A percentile compares a stretch with the other conserved stretches of the same genome.
Conservation (phyloP, 2,888 invertebrate genomes). For the Limenitis camilla region DNA sequence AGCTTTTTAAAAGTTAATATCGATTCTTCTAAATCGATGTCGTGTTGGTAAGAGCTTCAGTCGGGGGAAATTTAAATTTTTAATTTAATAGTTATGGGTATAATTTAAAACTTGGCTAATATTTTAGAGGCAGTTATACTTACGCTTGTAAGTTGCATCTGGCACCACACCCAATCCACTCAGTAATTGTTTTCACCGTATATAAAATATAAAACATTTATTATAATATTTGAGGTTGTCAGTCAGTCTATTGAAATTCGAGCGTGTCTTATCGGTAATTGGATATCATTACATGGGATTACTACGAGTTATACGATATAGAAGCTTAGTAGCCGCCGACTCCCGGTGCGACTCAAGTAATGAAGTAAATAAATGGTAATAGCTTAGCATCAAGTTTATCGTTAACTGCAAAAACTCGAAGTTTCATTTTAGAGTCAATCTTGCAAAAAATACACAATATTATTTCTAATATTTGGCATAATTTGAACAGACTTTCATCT, state of each 20-base stretch:
- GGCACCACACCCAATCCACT: conserved; percentile 24
- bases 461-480: no score
- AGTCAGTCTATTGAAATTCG: conserved; percentile 66
- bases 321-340: conserved; percentile 11
- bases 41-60: no score
- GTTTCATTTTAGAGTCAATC: no score
- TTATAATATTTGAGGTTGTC: conserved; percentile 68
- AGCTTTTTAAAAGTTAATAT: no score
- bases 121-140: background rate
- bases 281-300: conserved; percentile 54
- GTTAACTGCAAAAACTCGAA: no score
- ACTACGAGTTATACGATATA: no score
- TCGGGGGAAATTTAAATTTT: no score
- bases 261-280: conserved; percentile 70
- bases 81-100: no score
- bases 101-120: no score
- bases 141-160: conserved; percentile 24
- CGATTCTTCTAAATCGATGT: no score
- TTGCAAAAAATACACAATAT: no score
- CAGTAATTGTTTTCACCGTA: conserved; percentile 59
- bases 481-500: no score
- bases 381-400: background rate
- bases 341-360: conserved; percentile 29
- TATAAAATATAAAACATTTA: conserved; percentile 63
- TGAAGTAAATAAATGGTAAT: conserved; percentile 15